Percentiles rank a stretch among this genome's conserved stretches.
phyloP scores from a whole-genome alignment of 2,113 vertebrate genomes.

The Conger conger region DNA sequence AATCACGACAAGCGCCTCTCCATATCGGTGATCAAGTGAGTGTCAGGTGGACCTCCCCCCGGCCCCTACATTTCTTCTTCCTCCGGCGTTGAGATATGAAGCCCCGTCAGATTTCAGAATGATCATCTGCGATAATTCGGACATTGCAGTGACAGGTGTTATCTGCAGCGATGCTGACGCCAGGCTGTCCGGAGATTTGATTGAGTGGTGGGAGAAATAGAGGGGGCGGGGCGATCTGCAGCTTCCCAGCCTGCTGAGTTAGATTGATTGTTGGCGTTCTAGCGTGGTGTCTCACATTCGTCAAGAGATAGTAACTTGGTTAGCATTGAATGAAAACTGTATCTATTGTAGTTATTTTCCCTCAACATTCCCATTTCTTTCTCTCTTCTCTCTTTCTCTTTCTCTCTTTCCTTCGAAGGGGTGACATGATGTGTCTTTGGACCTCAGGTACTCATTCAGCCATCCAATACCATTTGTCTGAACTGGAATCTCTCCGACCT shows the following conservation, averaged over 20 bases:
- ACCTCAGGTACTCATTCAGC: background rate
- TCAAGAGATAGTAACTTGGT: background rate
- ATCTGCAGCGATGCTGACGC: background rate
- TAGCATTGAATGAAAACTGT: background rate
- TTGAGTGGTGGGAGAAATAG: background rate
- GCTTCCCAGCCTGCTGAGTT: background rate
- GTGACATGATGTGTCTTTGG: background rate
- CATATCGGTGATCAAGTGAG: slow-evolving; percentile 2
- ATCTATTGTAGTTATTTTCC: background rate
- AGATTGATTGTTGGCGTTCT: background rate
- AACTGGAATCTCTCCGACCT: background rate
- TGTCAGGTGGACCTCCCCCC: background rate
- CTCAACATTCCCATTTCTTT: no score
- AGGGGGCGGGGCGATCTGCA: background rate
- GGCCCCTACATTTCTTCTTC: background rate
- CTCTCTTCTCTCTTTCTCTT: background rate
- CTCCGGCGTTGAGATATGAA: background rate
- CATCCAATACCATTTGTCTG: background rate
- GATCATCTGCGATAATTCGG: background rate
- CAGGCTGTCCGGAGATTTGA: background rate
- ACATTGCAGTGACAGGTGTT: background rate
- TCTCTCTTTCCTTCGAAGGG: background rate
- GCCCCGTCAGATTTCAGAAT: background rate
- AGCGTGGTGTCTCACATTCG: background rate
- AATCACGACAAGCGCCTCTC: background rate